Evolutionary conservation across 2,113 vertebrate species (phyloP).

Genomic region (Eudorcas thomsonii): DNA sequence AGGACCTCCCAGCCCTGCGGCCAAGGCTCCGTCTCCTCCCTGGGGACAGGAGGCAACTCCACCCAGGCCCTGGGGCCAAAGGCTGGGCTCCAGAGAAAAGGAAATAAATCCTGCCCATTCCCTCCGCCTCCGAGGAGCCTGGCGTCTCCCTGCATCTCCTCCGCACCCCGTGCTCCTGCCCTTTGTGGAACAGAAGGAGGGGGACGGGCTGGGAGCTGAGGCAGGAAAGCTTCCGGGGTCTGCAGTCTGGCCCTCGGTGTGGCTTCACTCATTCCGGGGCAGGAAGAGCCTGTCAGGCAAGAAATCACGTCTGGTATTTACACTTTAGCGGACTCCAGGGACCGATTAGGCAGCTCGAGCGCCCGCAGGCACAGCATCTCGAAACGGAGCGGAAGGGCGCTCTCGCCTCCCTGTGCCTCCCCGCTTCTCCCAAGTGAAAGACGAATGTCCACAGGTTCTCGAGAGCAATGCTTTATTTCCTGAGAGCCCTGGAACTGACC

Average conservation of each 20-base stretch:
- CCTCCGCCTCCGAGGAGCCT: not conserved
- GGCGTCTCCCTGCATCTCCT: slow-evolving; percentile 37
- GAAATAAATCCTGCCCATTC: not conserved
- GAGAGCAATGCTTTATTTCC: slow-evolving; percentile 76
- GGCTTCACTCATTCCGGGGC: slow-evolving; percentile 50
- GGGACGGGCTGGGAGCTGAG: not conserved
- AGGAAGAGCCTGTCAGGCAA: slow-evolving; percentile 63
- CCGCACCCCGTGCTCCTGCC: slow-evolving; percentile 8
- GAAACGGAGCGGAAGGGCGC: slow-evolving; percentile 51
- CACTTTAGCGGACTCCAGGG: slow-evolving; percentile 72
- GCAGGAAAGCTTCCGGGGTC: not conserved
- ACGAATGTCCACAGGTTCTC: slow-evolving; percentile 58
- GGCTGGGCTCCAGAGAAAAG: not conserved
- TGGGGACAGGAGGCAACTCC: not conserved
- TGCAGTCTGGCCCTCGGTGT: slow-evolving; percentile 42
- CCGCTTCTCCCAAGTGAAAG: slow-evolving; percentile 57
- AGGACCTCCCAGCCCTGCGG: not conserved
- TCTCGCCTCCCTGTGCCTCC: not conserved
- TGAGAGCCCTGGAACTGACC: slow-evolving; percentile 16
- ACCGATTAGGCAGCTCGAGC: slow-evolving; percentile 67
- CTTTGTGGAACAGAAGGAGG: slow-evolving; percentile 17
- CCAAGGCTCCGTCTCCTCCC: not conserved
- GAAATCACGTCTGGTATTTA: slow-evolving; percentile 68
- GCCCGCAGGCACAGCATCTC: slow-evolving; percentile 54
- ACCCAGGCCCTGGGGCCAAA: not conserved